Base-by-base conservation (phyloP, 2,888 invertebrate genomes). In the Lithophane ornitopus region DNA sequence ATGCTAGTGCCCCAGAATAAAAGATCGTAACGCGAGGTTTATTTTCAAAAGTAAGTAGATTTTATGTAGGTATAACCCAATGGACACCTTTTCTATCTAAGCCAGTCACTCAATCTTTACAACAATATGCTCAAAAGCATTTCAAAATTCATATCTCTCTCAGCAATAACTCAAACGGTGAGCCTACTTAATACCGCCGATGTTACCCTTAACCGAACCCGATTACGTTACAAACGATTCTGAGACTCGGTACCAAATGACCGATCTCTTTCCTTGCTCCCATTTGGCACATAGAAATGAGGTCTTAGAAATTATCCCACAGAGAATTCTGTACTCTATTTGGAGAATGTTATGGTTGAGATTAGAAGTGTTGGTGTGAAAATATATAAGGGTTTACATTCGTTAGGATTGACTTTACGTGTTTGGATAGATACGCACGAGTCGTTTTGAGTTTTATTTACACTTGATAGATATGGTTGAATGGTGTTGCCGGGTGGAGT, bases 161-260 rank as follows among this genome's bases (percentile, higher is more conserved):
- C 59, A 70, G 66, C 73, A 61, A 79, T 84, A 86, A 84, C 74
- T 88, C 87, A 88, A 76, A 70, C 54, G 34, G 44, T 76, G 67
- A 88, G 74, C 81, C 84, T 71, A 81, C 74, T 82, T 88, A 86
- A 88, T 86, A 75, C 88, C 75, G 62, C 39, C 76, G 76, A 74
- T 87, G 88, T 80, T 81, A 75, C 81, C 83, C 78, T 75, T 80
- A 83, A 70, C 80, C 76, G 70, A 75, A 80, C 85, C 84, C 86
- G 89, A 89, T 88, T 84, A 85, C 80, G 78, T 85, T 89, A 89
- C 89, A 89, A 89, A 89, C 86, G 86, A 88, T 81, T 74, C 75
- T 83, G 41, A 74, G 63, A 74, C 79, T 80, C 82, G 77, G 79
- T 82, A 80, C 84, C 81, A 84, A 89, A 87, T 89, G 89, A 87